phyloP scores from a whole-genome alignment of 2,888 invertebrate species.

The Limnephilus rhombicus region DNA sequence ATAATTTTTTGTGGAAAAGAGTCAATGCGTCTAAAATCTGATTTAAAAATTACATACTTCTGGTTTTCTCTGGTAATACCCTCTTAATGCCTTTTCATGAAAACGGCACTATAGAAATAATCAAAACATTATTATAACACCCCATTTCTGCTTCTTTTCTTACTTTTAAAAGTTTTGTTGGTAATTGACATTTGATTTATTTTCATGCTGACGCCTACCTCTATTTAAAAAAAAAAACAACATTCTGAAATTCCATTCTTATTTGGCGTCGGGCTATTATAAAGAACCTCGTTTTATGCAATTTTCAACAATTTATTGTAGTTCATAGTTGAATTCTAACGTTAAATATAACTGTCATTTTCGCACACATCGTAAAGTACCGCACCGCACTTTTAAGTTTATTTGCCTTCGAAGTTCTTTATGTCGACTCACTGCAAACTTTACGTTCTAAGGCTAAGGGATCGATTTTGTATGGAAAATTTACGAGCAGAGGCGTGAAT shows the following conservation, averaged over 20 bases:
- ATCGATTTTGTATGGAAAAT: not conserved
- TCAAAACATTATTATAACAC: no score
- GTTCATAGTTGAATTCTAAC: not conserved
- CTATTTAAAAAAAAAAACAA: not conserved
- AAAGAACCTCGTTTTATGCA: not conserved
- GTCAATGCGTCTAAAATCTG: no score
- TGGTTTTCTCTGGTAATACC: no score
- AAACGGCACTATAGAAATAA: no score
- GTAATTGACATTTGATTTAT: not conserved
- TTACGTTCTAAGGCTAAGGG: not conserved
- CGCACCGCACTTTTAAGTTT: not conserved
- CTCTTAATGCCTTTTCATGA: no score
- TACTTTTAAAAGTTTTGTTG: not conserved
- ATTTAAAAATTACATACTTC: no score
- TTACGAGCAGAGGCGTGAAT: not conserved
- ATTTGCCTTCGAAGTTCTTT: not conserved
- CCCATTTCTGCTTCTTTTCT: not conserved
- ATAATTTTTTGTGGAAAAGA: no score
- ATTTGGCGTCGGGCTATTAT: not conserved
- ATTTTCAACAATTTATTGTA: not conserved
- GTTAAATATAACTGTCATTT: not conserved
- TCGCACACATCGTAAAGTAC: not conserved
- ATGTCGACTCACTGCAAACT: not conserved
- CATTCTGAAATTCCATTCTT: not conserved
- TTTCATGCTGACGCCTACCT: not conserved